Base-by-base conservation (phyloP, 2,113 vertebrate genomes). In the Dromiciops gliroides region DNA sequence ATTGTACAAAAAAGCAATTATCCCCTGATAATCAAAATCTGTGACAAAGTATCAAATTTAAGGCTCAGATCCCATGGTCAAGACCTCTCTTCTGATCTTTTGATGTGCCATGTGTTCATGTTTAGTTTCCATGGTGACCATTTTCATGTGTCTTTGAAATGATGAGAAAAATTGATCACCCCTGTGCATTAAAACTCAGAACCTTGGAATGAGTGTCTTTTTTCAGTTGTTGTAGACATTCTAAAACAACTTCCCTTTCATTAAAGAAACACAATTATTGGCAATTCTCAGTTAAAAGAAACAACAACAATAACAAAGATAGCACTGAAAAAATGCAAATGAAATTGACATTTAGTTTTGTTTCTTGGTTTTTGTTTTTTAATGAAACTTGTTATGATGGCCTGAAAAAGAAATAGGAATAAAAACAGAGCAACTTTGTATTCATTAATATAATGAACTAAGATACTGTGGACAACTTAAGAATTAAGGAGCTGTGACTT, bases 61-160 rank as follows among this genome's bases (percentile, higher is more conserved):
- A 96, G 75, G 91, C 47, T 90, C 25, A 95, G 47, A 94, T 51
- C 50, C 83, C 94, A 31, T 94, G 49, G 23, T 50, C 48, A 96
- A 93, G 94, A 96, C 56, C 53, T 96, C 37, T 90, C 24, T 93
- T 96, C 92, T 96, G 56, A 94, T 96, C 93, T 95, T 89, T 94
- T 93, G 51, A 44, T 93, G 24, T 92, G 94, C 51, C 67, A 93
- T 90, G 92, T 91, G 91, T 89, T 95, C 60, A 67, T 56, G 90
- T 95, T 93, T 97, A 75, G 93, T 97, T 97, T 95, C 95, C 88
- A 97, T 94, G 88, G 95, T 92, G 75, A 96, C 52, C n/a, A 48
- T 89, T 95, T 96, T 95, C 51, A 88, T 93, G 26, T 93, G 51
- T 95, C 56, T 93, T 94, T 96, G 96, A 95, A 97, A 95, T 96